A percentile compares a stretch with the other conserved stretches of the same genome.
Evolutionary conservation across 37 sponge, comb jelly and placozoan species (phyloP).

Genomic region (Aplysina aerophoba): DNA sequence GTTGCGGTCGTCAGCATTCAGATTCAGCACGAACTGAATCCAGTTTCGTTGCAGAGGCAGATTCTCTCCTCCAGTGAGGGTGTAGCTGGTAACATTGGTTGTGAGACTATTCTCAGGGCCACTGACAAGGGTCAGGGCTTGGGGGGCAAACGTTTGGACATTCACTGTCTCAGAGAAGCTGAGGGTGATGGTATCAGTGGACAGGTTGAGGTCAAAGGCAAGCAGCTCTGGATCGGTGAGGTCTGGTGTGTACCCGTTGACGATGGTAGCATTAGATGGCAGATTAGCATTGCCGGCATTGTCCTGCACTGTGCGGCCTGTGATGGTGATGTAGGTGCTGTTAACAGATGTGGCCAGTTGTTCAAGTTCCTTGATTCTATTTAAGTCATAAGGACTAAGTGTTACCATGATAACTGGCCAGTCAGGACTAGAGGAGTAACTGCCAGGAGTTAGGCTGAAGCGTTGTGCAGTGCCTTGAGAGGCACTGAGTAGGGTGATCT

Average conservation of each 20-base stretch:
- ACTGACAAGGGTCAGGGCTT: constrained; percentile 55
- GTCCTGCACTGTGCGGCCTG: constrained; percentile 58
- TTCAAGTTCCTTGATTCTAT: constrained; percentile 64
- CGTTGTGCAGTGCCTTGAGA: constrained; percentile 35
- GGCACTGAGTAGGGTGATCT: constrained; percentile 54
- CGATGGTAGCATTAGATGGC: constrained; percentile 51
- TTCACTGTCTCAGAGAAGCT: constrained; percentile 84
- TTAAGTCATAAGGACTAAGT: constrained; percentile 76
- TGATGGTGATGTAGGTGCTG: constrained; percentile 62
- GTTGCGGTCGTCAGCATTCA: constrained; percentile 79
- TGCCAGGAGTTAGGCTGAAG: constrained; percentile 48
- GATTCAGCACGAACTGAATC: constrained; percentile 49
- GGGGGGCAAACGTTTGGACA: constrained; percentile 58
- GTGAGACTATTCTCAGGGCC: neutral
- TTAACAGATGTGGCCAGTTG: constrained; percentile 60
- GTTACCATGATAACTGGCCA: constrained; percentile 66
- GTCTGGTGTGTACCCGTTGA: constrained; percentile 63
- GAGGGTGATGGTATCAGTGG: constrained; percentile 68
- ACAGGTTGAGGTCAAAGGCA: constrained; percentile 71
- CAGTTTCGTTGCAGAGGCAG: constrained; percentile 47
- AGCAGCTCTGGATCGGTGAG: constrained; percentile 73
- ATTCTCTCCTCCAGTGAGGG: constrained; percentile 80
- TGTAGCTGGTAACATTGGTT: constrained; percentile 43
- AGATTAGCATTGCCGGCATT: constrained; percentile 65
- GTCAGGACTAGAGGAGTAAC: constrained; percentile 56